Evolutionary conservation across 2,113 vertebrate species (phyloP).

Genomic region (Psettodes erumei): DNA sequence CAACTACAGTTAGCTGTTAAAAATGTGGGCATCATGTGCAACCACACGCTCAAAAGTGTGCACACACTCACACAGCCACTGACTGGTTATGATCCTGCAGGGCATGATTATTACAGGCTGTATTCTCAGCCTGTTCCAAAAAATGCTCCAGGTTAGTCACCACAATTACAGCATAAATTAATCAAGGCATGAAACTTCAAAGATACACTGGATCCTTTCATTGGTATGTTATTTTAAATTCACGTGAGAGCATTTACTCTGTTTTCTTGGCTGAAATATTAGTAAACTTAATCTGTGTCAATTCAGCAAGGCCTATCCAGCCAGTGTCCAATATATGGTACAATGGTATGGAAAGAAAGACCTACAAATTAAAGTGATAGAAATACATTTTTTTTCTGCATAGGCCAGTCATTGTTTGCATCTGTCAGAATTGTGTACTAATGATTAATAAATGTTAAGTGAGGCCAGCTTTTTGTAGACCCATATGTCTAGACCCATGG

Average conservation of each 20-base stretch:
- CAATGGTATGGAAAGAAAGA: too few relatives aligned
- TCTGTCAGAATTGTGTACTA: not conserved
- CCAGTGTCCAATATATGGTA: too few relatives aligned
- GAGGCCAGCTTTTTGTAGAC: not conserved
- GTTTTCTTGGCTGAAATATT: not conserved
- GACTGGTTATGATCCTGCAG: not conserved
- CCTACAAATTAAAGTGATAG: not conserved
- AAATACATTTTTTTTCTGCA: not conserved
- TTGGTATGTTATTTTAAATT: not conserved
- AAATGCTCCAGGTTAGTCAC: not conserved
- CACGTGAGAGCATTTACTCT: not conserved
- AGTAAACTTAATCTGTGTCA: too few relatives aligned
- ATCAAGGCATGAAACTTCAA: not conserved
- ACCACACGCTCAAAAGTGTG: too few relatives aligned
- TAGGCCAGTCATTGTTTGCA: not conserved
- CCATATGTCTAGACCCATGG: not conserved
- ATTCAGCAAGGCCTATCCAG: too few relatives aligned
- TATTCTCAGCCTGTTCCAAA: not conserved
- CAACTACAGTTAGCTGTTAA: too few relatives aligned
- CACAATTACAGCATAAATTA: not conserved
- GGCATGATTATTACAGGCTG: not conserved
- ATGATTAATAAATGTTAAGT: not conserved
- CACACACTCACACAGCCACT: not conserved
- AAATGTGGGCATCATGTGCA: too few relatives aligned
- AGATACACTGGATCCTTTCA: not conserved